These are phyloP conservation scores for Choloepus hoffmanni DNA, from an alignment of 2,113 vertebrate genomes.

Conservation along the genomic window DNA sequence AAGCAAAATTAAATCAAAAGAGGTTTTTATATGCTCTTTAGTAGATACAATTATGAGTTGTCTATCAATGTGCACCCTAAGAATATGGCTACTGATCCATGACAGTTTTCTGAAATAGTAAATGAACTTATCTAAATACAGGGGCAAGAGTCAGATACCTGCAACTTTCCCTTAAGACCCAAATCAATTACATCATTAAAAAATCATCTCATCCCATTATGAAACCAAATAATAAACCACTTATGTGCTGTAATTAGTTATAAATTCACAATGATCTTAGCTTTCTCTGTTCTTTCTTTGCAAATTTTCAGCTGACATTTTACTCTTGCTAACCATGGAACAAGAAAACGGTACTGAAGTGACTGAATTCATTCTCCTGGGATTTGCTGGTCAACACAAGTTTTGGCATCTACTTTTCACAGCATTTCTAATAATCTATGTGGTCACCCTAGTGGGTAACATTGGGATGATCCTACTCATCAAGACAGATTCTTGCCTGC, in stretches of 20 bases:
- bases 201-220: not conserved
- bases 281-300: not conserved
- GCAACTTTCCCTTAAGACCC: not conserved
- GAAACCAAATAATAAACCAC: not conserved
- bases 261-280: not conserved
- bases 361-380: slow-evolving; percentile 10
- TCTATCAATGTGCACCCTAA: not conserved
- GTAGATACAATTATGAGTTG: not conserved
- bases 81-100: not conserved
- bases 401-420: not conserved
- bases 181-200: not conserved
- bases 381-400: not conserved
- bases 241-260: not conserved
- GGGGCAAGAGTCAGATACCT: not conserved
- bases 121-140: not conserved
- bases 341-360: not conserved
- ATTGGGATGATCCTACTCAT: slow-evolving; percentile 47
- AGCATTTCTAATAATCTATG: slow-evolving; percentile 42
- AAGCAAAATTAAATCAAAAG: not conserved
- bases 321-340: not conserved
- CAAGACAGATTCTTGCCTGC: slow-evolving; percentile 8
- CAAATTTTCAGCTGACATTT: not conserved
- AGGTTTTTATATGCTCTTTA: not conserved
- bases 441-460: slow-evolving; percentile 46
- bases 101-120: not conserved